A percentile compares a stretch with the other conserved stretches of the same genome.
phyloP scores from a whole-genome alignment of 1,140 invertebrate species.

The Cherax quadricarinatus region DNA sequence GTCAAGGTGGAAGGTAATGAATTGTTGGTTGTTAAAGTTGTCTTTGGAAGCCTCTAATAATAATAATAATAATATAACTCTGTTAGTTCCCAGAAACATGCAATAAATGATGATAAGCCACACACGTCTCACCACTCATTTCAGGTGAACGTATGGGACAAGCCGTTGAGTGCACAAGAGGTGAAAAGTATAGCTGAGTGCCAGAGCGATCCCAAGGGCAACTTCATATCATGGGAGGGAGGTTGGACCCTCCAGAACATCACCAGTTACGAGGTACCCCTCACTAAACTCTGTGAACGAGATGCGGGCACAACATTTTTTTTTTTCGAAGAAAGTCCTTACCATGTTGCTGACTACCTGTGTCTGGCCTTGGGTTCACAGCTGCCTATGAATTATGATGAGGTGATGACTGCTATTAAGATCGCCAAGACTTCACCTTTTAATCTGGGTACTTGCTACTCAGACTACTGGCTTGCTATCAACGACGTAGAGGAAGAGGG shows the following conservation, averaged over 20 bases:
- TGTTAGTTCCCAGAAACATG: too few relatives aligned
- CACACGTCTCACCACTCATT: too few relatives aligned
- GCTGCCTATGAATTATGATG: not conserved
- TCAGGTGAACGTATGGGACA: constrained; percentile 62
- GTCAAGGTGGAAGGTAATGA: too few relatives aligned
- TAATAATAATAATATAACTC: too few relatives aligned
- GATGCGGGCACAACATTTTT: constrained; percentile 24
- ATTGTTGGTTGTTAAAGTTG: too few relatives aligned
- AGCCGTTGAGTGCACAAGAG: constrained; percentile 6
- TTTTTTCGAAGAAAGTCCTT: constrained; percentile 7
- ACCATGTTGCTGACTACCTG: constrained; percentile 17
- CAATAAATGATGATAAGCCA: too few relatives aligned
- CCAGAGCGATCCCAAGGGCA: constrained; percentile 34
- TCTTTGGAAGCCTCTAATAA: too few relatives aligned
- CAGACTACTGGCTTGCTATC: constrained; percentile 30
- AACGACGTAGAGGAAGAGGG: constrained; percentile 49
- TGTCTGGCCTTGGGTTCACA: constrained; percentile 32
- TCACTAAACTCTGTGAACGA: constrained; percentile 17
- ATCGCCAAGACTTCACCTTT: not conserved
- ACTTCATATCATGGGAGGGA: constrained; percentile 51
- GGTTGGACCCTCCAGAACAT: constrained; percentile 29
- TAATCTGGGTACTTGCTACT: not conserved
- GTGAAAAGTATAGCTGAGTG: constrained; percentile 22
- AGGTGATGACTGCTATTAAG: not conserved
- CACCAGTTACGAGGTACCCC: constrained; percentile 38